Conservation (phyloP, 2,113 vertebrate genomes). For the Thunnus thynnus region DNA sequence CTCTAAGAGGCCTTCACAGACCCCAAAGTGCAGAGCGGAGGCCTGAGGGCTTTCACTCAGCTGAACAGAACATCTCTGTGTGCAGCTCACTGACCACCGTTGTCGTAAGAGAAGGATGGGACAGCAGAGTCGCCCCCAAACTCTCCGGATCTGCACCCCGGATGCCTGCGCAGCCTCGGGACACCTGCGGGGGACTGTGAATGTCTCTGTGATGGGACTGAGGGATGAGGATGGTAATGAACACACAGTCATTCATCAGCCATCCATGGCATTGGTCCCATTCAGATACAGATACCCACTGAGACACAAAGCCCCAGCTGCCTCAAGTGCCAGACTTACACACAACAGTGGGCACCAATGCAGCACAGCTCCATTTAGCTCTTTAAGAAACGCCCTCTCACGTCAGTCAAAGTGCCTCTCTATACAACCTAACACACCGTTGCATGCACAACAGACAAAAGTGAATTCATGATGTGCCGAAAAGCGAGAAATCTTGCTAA, state of each 20-base stretch:
- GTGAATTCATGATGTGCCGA: conserved; percentile 74
- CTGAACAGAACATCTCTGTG: conserved; percentile 65
- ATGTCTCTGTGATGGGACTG: conserved; percentile 71
- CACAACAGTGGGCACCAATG: conserved; percentile 69
- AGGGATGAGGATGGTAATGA: conserved; percentile 50
- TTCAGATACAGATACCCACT: conserved; percentile 74
- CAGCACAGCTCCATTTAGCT: conserved; percentile 73
- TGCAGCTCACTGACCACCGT: conserved; percentile 51
- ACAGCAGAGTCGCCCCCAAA: conserved; percentile 22
- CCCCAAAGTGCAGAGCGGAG: conserved; percentile 37
- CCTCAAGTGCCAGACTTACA: conserved; percentile 66
- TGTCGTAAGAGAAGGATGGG: conserved; percentile 45
- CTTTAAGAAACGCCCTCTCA: conserved; percentile 61
- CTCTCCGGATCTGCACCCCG: conserved; percentile 68
- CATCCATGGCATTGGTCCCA: conserved; percentile 69
- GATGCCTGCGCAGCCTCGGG: conserved; percentile 49
- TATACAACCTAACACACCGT: conserved; percentile 53
- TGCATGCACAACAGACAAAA: conserved; percentile 55
- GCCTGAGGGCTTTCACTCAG: conserved; percentile 60
- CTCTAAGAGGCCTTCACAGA: conserved; percentile 59
- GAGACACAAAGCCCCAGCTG: conserved; percentile 79
- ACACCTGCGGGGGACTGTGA: conserved; percentile 80
- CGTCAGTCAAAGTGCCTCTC: conserved; percentile 55
- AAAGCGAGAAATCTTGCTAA: conserved; percentile 45
- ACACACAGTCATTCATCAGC: conserved; percentile 79